Evolutionary conservation across 1,140 invertebrate species (phyloP).

Genomic region (Ips typographus): DNA sequence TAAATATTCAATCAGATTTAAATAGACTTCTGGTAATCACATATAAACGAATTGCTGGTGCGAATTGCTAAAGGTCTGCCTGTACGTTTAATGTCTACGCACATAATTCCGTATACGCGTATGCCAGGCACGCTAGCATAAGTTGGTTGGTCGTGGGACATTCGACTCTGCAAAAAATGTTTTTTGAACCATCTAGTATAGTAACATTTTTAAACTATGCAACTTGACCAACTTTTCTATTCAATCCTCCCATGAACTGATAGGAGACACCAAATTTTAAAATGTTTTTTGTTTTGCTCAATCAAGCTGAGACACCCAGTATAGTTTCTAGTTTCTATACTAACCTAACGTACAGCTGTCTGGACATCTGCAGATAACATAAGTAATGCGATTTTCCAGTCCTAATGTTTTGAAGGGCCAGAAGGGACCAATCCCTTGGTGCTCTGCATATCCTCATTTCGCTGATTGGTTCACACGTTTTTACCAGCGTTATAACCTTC

Average conservation of each 20-base stretch:
- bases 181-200: background rate
- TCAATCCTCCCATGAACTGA: too few relatives aligned
- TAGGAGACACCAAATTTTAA: too few relatives aligned
- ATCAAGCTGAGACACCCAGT: too few relatives aligned
- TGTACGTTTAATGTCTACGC: constrained; percentile 62
- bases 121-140: constrained; percentile 92
- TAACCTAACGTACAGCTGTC: constrained; percentile 64
- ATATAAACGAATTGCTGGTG: constrained; percentile 39
- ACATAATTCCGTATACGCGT: constrained; percentile 92
- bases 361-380: constrained; percentile 88
- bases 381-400: constrained; percentile 94
- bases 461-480: constrained; percentile 87
- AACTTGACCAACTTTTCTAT: too few relatives aligned
- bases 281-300: too few relatives aligned
- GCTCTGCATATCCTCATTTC: constrained; percentile 86
- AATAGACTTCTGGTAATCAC: constrained; percentile 25
- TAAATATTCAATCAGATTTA: constrained; percentile 25
- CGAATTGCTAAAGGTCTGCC: constrained; percentile 62
- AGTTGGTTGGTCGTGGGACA: constrained; percentile 92
- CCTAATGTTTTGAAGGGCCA: constrained; percentile 87
- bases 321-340: background rate
- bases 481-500: constrained; percentile 83
- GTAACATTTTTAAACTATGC: background rate
- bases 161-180: constrained; percentile 57
- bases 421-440: constrained; percentile 86